Conservation (phyloP, 2,888 invertebrate genomes). For the Abrostola tripartita region DNA sequence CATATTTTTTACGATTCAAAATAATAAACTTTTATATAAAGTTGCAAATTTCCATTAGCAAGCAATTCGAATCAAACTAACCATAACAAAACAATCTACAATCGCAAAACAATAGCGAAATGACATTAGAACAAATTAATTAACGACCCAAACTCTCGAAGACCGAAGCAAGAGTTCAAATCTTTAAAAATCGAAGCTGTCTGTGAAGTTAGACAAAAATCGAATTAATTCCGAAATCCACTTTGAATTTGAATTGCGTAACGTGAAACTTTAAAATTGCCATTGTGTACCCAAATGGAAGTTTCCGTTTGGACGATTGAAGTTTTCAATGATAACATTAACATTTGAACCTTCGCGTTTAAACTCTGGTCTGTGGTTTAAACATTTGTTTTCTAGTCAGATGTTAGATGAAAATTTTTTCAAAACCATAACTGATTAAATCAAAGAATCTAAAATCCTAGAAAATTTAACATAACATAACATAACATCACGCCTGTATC, state of each 20-base stretch:
- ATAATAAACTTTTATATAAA: background rate
- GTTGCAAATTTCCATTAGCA: background rate
- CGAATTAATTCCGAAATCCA: conserved; percentile 80
- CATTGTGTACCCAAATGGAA: conserved; percentile 80
- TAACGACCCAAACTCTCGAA: conserved; percentile 49
- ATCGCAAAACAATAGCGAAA: conserved; percentile 22
- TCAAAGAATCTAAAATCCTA: too few relatives aligned
- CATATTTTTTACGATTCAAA: too few relatives aligned
- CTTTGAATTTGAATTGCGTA: conserved; percentile 78
- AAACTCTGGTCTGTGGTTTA: conserved; percentile 17
- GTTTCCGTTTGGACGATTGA: conserved; percentile 64
- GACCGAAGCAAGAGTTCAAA: conserved; percentile 61
- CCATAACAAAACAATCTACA: conserved; percentile 8
- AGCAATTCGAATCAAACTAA: too few relatives aligned
- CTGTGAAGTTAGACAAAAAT: conserved; percentile 78
- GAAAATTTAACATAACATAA: too few relatives aligned
- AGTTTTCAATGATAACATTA: conserved; percentile 63
- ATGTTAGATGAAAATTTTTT: too few relatives aligned
- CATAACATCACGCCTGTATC: too few relatives aligned
- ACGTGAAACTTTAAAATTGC: conserved; percentile 78
- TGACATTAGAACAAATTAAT: conserved; percentile 53
- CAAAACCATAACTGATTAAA: too few relatives aligned
- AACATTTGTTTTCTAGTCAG: background rate
- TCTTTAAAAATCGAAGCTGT: conserved; percentile 69
- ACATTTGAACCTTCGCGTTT: conserved; percentile 49